A percentile compares a stretch with the other conserved stretches of the same genome.
Conservation (phyloP, 2,888 invertebrate species). For the Xestia xanthographa region DNA sequence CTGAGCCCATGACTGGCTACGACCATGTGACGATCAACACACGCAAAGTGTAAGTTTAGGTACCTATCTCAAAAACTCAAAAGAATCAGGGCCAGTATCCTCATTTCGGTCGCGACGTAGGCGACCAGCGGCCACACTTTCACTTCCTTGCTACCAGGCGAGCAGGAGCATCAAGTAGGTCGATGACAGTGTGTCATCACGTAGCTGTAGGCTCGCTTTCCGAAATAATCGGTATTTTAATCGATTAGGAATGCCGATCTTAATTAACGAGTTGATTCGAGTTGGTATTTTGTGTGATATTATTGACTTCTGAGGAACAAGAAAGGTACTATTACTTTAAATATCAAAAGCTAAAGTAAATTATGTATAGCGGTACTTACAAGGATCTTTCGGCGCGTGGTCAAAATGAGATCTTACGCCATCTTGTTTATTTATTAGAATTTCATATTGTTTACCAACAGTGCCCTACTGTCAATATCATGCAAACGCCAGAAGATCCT, state of each 20-base stretch:
- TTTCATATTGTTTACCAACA: not conserved
- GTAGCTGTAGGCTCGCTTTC: conserved; percentile 39
- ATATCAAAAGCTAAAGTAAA: not conserved
- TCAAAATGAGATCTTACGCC: not conserved
- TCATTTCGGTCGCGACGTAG: conserved; percentile 45
- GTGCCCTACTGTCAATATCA: no score
- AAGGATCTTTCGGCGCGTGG: not conserved
- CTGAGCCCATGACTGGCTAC: no score
- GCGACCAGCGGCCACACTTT: conserved; percentile 53
- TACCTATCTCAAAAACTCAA: conserved; percentile 5
- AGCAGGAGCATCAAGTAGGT: conserved; percentile 52
- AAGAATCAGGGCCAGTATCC: conserved; percentile 53
- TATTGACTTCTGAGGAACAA: not conserved
- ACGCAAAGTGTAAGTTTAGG: not conserved
- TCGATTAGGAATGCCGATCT: conserved; percentile 41
- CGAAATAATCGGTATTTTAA: conserved; percentile 49
- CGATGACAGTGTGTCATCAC: conserved; percentile 41
- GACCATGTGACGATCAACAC: not conserved
- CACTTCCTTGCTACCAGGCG: conserved; percentile 59
- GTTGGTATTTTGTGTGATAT: not conserved
- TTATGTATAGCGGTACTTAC: not conserved
- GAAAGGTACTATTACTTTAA: not conserved
- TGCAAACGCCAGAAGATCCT: not conserved
- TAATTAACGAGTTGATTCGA: conserved; percentile 6
- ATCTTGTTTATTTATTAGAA: not conserved